Percentiles rank a stretch among this genome's conserved stretches.
Evolutionary conservation across 1,140 invertebrate species (phyloP).

Genomic region (Habropoda laboriosa): DNA sequence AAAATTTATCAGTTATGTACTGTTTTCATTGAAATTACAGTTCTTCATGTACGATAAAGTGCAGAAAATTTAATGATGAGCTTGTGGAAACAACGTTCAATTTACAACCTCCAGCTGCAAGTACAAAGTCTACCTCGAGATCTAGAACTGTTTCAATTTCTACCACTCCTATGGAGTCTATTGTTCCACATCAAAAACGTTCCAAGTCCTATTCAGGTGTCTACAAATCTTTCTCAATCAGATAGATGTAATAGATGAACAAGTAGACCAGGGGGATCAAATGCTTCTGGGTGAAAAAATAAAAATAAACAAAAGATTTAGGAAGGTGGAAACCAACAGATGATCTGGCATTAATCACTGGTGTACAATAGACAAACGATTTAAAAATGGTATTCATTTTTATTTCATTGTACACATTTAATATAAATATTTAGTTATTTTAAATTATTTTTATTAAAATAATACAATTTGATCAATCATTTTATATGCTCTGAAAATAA

Average conservation of each 20-base stretch:
- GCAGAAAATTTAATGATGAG: constrained; percentile 98
- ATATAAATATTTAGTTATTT: not conserved
- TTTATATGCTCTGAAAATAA: not conserved
- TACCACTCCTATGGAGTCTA: constrained; percentile 76
- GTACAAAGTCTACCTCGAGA: constrained; percentile 83
- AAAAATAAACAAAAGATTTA: constrained; percentile 89
- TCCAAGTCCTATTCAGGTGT: constrained; percentile 76
- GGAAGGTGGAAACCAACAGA: constrained; percentile 98
- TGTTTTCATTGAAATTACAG: constrained; percentile 77
- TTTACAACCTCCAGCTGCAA: constrained; percentile 85
- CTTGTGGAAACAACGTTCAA: constrained; percentile 91
- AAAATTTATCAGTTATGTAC: constrained; percentile 7
- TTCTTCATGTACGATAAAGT: constrained; percentile 96
- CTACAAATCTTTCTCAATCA: constrained; percentile 70
- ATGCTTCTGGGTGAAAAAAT: constrained; percentile 76
- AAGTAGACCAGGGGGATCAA: constrained; percentile 73
- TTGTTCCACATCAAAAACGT: constrained; percentile 78
- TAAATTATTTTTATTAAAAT: too few relatives aligned
- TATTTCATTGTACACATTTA: not conserved
- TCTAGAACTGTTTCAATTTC: constrained; percentile 81
- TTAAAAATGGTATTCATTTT: constrained; percentile 75
- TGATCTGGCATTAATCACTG: constrained; percentile 96
- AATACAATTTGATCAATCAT: too few relatives aligned
- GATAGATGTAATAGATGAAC: constrained; percentile 75
- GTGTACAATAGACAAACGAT: constrained; percentile 92